Evolutionary conservation across 2,113 vertebrate genomes (phyloP).

Genomic region (Nycticorax nycticorax): DNA sequence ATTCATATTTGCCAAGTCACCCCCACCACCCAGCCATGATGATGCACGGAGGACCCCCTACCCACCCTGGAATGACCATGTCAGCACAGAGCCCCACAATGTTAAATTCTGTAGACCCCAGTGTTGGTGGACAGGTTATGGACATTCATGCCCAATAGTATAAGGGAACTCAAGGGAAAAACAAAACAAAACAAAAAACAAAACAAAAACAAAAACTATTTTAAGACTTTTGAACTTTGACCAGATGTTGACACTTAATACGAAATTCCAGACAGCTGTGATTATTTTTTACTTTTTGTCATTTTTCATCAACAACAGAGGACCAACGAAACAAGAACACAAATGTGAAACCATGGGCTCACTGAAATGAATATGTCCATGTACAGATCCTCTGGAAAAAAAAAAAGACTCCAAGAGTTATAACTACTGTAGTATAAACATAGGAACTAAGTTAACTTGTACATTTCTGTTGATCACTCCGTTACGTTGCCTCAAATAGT

Average conservation of each 20-base stretch:
- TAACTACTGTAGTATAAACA: slow-evolving; percentile 99
- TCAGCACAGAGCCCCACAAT: slow-evolving; percentile 93
- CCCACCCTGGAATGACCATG: slow-evolving; percentile 91
- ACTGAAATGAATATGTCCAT: slow-evolving; percentile 86
- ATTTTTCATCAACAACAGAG: slow-evolving; percentile 96
- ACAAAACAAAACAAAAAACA: slow-evolving; percentile 15
- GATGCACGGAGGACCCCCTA: slow-evolving; percentile 94
- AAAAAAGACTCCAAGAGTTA: slow-evolving; percentile 98
- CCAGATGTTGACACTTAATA: slow-evolving; percentile 94
- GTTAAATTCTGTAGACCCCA: slow-evolving; percentile 89
- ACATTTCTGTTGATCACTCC: slow-evolving; percentile 98
- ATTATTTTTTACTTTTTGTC: slow-evolving; percentile 93
- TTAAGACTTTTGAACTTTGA: slow-evolving; percentile 97
- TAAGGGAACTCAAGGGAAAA: slow-evolving; percentile 90
- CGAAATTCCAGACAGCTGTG: slow-evolving; percentile 99
- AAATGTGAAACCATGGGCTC: slow-evolving; percentile 97
- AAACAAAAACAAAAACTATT: slow-evolving; percentile 84
- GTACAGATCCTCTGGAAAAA: slow-evolving; percentile 80
- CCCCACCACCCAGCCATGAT: slow-evolving; percentile 90
- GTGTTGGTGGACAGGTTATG: slow-evolving; percentile 90
- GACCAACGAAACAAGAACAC: slow-evolving; percentile 95
- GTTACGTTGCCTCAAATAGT: slow-evolving; percentile 98
- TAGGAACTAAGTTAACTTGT: slow-evolving; percentile 99
- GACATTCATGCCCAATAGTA: slow-evolving; percentile 94
- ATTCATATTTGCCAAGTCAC: slow-evolving; percentile 88